These are phyloP conservation scores for Drosophila colorata DNA, from an alignment of 2,888 invertebrate species.

Conservation along the genomic window DNA sequence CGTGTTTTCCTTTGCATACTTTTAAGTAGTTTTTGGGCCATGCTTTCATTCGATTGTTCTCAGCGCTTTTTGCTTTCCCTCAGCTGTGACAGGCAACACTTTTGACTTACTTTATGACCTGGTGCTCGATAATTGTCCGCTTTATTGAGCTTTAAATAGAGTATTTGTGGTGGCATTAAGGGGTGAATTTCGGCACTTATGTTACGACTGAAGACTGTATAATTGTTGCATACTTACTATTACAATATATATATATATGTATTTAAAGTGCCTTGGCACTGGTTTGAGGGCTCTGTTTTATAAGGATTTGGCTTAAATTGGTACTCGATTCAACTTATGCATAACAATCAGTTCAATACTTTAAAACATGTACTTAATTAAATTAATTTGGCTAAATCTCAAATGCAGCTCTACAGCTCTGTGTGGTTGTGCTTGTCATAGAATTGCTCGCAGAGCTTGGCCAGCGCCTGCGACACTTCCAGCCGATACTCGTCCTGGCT, in stretches of 20 bases:
- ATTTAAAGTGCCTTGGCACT: constrained; percentile 29
- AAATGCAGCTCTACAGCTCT: constrained; percentile 64
- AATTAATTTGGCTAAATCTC: constrained; percentile 11
- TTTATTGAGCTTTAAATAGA: constrained; percentile 62
- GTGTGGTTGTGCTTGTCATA: constrained; percentile 64
- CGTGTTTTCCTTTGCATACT: constrained; percentile 43
- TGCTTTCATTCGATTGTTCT: constrained; percentile 54
- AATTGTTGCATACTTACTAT: constrained; percentile 8
- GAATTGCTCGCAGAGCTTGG: constrained; percentile 56
- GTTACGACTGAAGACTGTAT: neutral
- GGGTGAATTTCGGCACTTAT: neutral
- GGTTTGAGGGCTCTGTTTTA: neutral
- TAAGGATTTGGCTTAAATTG: constrained; percentile 15
- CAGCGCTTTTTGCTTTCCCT: constrained; percentile 59
- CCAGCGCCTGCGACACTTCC: constrained; percentile 77
- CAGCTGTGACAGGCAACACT: constrained; percentile 45
- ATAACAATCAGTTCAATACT: constrained; percentile 28
- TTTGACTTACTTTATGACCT: constrained; percentile 71
- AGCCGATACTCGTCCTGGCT: constrained; percentile 80
- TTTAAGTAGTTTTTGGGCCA: constrained; percentile 68
- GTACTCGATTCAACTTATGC: constrained; percentile 17
- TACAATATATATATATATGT: constrained; percentile 12
- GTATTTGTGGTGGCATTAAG: neutral
- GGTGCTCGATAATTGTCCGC: constrained; percentile 55
- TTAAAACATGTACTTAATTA: constrained; percentile 4